These are phyloP conservation scores for Lemur catta DNA, from an alignment of 2,797 vertebrate species.

Conservation along the genomic window DNA sequence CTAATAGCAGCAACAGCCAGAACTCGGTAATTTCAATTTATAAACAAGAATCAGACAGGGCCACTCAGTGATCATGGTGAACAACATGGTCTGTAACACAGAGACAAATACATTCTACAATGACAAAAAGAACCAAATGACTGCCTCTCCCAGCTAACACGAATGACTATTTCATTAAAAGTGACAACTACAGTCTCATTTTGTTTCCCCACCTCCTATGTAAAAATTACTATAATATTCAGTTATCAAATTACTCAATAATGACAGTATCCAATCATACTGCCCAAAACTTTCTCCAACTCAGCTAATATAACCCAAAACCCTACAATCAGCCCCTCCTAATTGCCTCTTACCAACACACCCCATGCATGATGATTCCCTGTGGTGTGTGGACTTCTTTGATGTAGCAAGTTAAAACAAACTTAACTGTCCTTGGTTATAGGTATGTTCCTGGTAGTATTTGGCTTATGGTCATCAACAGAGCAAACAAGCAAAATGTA, in stretches of 20 bases:
- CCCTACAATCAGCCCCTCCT: not conserved
- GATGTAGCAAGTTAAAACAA: not conserved
- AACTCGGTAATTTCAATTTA: not conserved
- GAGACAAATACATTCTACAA: not conserved
- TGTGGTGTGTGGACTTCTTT: not conserved
- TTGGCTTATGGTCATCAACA: not conserved
- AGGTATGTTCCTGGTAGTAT: not conserved
- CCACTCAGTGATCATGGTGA: not conserved
- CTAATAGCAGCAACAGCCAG: not conserved
- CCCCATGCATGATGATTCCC: not conserved
- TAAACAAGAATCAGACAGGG: not conserved
- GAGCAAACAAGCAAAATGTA: not conserved
- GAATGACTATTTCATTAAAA: not conserved
- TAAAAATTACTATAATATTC: not conserved
- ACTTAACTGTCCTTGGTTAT: not conserved
- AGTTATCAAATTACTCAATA: not conserved
- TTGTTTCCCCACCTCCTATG: not conserved
- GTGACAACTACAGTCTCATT: not conserved
- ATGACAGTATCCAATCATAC: not conserved
- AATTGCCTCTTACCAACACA: not conserved
- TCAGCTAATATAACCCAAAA: not conserved
- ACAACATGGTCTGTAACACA: not conserved
- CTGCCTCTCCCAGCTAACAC: not conserved
- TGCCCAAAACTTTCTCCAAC: not conserved
- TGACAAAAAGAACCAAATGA: not conserved